Evolutionary conservation across 2,888 invertebrate species (phyloP).

Genomic region (Ypsolopha scabrella): DNA sequence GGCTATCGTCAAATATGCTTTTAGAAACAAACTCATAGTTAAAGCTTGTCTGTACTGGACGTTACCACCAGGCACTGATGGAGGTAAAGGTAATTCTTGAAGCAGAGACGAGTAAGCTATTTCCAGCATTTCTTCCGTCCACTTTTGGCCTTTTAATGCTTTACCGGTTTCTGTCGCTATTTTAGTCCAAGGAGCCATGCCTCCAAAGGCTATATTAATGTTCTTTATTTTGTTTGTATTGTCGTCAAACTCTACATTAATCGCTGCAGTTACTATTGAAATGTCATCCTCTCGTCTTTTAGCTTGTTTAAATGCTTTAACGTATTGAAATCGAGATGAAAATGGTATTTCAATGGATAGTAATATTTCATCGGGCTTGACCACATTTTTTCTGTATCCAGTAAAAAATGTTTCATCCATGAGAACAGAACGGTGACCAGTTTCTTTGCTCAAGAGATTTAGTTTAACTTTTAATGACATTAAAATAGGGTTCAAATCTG

Average conservation of each 20-base stretch:
- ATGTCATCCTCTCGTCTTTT: constrained; percentile 91
- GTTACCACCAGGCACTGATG: constrained; percentile 88
- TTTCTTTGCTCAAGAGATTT: constrained; percentile 70
- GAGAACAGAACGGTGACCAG: constrained; percentile 67
- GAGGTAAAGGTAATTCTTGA: constrained; percentile 82
- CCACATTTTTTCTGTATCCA: constrained; percentile 81
- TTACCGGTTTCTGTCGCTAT: constrained; percentile 78
- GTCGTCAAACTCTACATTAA: constrained; percentile 75
- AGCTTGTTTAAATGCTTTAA: constrained; percentile 86
- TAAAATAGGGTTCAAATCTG: constrained; percentile 93
- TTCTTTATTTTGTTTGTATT: constrained; percentile 65
- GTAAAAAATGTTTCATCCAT: constrained; percentile 85
- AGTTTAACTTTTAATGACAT: constrained; percentile 85
- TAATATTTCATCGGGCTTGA: constrained; percentile 79
- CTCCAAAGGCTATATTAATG: constrained; percentile 85
- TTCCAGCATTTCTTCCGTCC: constrained; percentile 77
- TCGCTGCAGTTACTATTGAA: constrained; percentile 86
- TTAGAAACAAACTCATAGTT: constrained; percentile 82
- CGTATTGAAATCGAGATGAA: constrained; percentile 75
- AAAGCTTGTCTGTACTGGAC: constrained; percentile 81
- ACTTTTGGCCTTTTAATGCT: constrained; percentile 70
- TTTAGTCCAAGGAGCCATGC: constrained; percentile 93
- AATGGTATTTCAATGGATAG: constrained; percentile 81
- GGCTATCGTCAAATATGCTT: constrained; percentile 75
- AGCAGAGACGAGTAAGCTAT: constrained; percentile 74